These are phyloP conservation scores for Tineola bisselliella DNA, from an alignment of 2,888 invertebrate genomes.

Conservation along the genomic window DNA sequence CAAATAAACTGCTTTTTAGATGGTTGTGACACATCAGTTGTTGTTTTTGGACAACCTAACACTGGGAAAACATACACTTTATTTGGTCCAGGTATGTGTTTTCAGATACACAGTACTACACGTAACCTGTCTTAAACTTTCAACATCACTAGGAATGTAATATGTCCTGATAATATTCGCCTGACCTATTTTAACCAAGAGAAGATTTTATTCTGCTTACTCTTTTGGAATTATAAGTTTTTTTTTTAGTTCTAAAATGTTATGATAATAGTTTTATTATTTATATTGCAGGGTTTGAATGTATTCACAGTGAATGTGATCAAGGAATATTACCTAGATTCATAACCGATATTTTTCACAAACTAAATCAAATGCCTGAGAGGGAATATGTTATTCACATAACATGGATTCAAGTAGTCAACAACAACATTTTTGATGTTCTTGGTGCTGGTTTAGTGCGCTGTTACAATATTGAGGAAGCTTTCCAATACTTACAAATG, in stretches of 20 bases:
- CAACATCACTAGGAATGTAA: no score
- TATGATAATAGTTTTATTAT: not conserved
- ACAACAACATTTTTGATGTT: slow-evolving; percentile 71
- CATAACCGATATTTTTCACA: slow-evolving; percentile 75
- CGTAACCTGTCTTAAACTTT: no score
- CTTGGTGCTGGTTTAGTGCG: slow-evolving; percentile 64
- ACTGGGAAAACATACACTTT: slow-evolving; percentile 80
- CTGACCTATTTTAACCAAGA: no score
- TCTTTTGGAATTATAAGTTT: no score
- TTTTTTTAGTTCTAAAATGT: not conserved
- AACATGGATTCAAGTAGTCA: slow-evolving; percentile 78
- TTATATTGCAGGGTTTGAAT: slow-evolving; percentile 52
- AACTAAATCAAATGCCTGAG: slow-evolving; percentile 71
- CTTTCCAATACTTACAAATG: slow-evolving; percentile 75
- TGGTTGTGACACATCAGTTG: slow-evolving; percentile 80
- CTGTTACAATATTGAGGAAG: slow-evolving; percentile 75
- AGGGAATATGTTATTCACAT: slow-evolving; percentile 73
- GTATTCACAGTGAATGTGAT: slow-evolving; percentile 72
- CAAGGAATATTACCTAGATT: slow-evolving; percentile 78
- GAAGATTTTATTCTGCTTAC: no score
- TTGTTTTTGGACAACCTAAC: slow-evolving; percentile 72
- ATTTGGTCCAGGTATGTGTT: slow-evolving; percentile 71
- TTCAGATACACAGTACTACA: not conserved
- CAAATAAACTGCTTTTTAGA: slow-evolving; percentile 74
- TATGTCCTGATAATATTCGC: no score